Evolutionary conservation across 2,888 invertebrate species (phyloP).

Genomic region (Tachina fera): DNA sequence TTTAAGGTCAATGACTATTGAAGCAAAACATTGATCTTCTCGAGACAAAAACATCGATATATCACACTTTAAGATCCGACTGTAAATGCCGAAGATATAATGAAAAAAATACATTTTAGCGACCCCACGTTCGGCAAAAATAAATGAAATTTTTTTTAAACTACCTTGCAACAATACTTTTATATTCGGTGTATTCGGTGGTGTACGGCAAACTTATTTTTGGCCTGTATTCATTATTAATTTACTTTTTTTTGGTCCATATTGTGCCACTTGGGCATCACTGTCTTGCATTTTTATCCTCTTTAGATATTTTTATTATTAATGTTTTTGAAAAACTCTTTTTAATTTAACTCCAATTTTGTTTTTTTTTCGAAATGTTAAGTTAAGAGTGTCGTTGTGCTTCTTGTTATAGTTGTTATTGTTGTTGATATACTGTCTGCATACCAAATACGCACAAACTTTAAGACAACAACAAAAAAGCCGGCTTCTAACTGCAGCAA

Average conservation of each 20-base stretch:
- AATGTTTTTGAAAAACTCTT: conserved; percentile 44
- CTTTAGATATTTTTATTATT: conserved; percentile 47
- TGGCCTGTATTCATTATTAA: background rate
- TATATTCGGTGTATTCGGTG: too few relatives aligned
- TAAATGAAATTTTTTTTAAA: too few relatives aligned
- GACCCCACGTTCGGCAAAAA: too few relatives aligned
- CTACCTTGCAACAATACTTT: too few relatives aligned
- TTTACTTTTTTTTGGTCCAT: background rate
- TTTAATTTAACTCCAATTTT: conserved; percentile 35
- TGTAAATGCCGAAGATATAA: too few relatives aligned
- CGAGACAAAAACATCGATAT: too few relatives aligned
- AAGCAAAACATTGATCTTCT: too few relatives aligned
- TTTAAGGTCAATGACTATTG: too few relatives aligned
- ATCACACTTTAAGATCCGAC: too few relatives aligned
- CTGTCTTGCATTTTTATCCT: background rate
- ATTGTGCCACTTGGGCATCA: conserved; percentile 11
- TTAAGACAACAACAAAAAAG: conserved; percentile 29
- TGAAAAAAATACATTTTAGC: too few relatives aligned
- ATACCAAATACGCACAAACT: conserved; percentile 55
- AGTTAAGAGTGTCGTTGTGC: conserved; percentile 21
- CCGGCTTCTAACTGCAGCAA: conserved; percentile 46
- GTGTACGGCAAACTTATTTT: too few relatives aligned
- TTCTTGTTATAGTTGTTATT: conserved; percentile 38
- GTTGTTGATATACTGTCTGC: conserved; percentile 66
- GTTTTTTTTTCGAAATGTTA: background rate